Evolutionary conservation across 2,888 invertebrate genomes (phyloP).

Genomic region (Boloria euphrosyne): DNA sequence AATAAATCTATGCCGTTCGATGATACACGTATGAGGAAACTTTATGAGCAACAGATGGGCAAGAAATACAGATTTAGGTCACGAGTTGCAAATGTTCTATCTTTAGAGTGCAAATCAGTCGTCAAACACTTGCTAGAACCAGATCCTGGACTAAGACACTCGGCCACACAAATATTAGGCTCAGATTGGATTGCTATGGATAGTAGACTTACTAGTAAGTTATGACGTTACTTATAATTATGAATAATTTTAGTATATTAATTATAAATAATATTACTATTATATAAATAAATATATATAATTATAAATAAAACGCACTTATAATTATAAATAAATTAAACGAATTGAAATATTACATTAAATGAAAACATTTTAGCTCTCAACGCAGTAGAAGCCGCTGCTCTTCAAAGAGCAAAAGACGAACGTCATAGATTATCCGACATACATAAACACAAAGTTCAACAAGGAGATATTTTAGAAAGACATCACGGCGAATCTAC

Average conservation of each 20-base stretch:
- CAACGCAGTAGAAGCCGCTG: constrained; percentile 83
- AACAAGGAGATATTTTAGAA: constrained; percentile 68
- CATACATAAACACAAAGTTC: constrained; percentile 51
- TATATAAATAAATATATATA: too few relatives aligned
- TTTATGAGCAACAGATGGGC: constrained; percentile 85
- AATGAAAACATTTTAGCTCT: constrained; percentile 58
- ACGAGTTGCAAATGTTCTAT: constrained; percentile 81
- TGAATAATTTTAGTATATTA: too few relatives aligned
- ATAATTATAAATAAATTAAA: neutral
- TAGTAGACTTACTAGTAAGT: constrained; percentile 79
- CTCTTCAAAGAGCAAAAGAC: constrained; percentile 82
- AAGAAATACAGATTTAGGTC: constrained; percentile 85
- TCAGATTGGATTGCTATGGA: constrained; percentile 88
- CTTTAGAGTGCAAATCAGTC: constrained; percentile 84
- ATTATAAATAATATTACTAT: too few relatives aligned
- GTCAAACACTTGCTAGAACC: constrained; percentile 87
- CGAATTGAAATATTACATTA: neutral
- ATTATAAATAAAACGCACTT: too few relatives aligned
- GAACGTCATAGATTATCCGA: constrained; percentile 67
- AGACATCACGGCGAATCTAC: constrained; percentile 53
- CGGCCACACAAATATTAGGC: constrained; percentile 79
- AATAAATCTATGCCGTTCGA: constrained; percentile 93
- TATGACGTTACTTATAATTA: neutral
- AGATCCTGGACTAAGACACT: constrained; percentile 82
- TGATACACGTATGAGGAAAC: constrained; percentile 86